A percentile compares a stretch with the other conserved stretches of the same genome.
These are phyloP conservation scores for Oostethus manadensis DNA, from an alignment of 2,113 vertebrate genomes.

Conservation along the genomic window DNA sequence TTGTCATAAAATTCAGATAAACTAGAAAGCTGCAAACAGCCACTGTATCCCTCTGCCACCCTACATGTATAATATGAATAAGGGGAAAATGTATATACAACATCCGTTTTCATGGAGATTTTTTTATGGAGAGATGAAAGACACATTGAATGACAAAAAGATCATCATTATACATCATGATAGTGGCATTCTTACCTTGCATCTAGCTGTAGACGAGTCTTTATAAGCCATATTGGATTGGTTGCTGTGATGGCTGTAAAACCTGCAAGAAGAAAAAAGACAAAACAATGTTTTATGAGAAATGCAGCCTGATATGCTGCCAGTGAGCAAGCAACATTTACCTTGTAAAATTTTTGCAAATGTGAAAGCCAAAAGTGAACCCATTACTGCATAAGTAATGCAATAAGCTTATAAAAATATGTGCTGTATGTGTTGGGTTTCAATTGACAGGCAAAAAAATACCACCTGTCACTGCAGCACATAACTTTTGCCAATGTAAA, in stretches of 20 bases:
- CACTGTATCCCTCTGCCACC: too few relatives aligned
- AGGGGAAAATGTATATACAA: too few relatives aligned
- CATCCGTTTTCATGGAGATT: too few relatives aligned
- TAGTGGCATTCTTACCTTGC: conserved; percentile 77
- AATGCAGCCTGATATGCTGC: conserved; percentile 7
- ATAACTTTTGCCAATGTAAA: background rate
- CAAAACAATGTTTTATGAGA: conserved; percentile 17
- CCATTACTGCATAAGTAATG: background rate
- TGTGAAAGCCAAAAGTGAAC: background rate
- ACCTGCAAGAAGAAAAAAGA: conserved; percentile 78
- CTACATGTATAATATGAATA: too few relatives aligned
- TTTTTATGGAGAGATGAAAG: too few relatives aligned
- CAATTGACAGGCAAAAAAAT: background rate
- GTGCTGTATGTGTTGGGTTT: background rate
- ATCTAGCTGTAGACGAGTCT: conserved; percentile 95
- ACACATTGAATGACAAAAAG: background rate
- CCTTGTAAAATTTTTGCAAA: background rate
- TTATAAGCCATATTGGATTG: conserved; percentile 98
- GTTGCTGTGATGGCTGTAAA: conserved; percentile 96
- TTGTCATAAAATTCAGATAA: too few relatives aligned
- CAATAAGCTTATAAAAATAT: background rate
- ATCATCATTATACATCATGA: background rate
- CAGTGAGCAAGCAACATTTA: conserved; percentile 4
- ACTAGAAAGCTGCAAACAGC: too few relatives aligned
- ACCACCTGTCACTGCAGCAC: background rate